Percentiles rank a stretch among this genome's conserved stretches.
Evolutionary conservation across 1,140 invertebrate genomes (phyloP).

Genomic region (Heterodera schachtii): DNA sequence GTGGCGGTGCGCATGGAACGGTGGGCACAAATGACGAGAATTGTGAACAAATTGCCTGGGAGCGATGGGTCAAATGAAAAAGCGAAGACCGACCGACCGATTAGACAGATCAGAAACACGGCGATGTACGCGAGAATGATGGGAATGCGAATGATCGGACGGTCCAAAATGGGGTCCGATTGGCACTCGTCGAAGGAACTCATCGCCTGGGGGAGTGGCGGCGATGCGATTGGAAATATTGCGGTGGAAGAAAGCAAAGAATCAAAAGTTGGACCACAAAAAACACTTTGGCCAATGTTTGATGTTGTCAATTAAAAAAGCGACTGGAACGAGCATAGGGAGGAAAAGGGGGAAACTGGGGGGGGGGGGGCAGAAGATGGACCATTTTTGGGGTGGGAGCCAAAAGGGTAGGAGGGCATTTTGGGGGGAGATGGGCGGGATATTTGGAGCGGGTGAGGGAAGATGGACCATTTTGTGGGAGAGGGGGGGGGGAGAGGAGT

Average conservation of each 20-base stretch:
- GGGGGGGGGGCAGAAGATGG: not conserved
- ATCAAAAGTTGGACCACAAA: no score
- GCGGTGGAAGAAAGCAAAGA: no score
- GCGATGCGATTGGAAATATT: not conserved
- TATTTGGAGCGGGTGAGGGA: no score
- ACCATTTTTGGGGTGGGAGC: no score
- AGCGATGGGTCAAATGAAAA: not conserved
- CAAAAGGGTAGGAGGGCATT: no score
- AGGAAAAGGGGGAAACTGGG: no score
- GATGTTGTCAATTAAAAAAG: not conserved
- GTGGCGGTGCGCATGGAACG: conserved; percentile 72
- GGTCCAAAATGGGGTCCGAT: conserved; percentile 15
- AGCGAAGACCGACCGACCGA: conserved; percentile 23
- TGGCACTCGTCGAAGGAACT: no score
- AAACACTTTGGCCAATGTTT: not conserved
- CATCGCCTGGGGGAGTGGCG: no score
- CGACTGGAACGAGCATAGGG: no score
- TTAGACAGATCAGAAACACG: conserved; percentile 33
- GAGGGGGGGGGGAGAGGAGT: no score
- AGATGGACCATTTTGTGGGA: no score
- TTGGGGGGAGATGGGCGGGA: no score
- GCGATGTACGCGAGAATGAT: conserved; percentile 35
- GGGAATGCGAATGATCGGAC: conserved; percentile 12
- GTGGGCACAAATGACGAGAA: conserved; percentile 41
- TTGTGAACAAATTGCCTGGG: conserved; percentile 43